Conservation (phyloP, 2,888 invertebrate species). For the Ormyrus thymus region DNA sequence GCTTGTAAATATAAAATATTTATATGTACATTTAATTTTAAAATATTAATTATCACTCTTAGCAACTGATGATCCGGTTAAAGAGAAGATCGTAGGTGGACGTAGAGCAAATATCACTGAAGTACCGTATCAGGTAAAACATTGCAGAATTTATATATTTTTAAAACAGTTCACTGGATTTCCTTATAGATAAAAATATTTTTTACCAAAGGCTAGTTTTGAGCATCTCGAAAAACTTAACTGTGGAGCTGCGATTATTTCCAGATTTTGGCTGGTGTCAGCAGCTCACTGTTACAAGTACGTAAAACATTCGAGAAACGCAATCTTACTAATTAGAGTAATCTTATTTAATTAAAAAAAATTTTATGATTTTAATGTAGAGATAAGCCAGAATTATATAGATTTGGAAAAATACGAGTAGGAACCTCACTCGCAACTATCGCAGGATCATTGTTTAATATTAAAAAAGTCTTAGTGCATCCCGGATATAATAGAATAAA, state of each 20-base stretch:
- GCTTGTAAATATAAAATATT: too few relatives aligned
- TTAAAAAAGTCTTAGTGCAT: constrained; percentile 8
- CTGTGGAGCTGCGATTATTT: not conserved
- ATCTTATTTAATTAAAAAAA: not conserved
- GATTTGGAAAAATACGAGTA: not conserved
- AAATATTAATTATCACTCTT: too few relatives aligned
- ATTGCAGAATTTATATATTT: not conserved
- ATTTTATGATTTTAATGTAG: too few relatives aligned
- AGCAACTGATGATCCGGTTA: not conserved
- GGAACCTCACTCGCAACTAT: not conserved
- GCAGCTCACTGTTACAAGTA: not conserved
- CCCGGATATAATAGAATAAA: not conserved
- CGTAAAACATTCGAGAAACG: not conserved
- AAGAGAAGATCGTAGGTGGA: not conserved
- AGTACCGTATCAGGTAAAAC: not conserved
- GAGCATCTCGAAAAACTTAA: not conserved
- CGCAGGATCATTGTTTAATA: not conserved
- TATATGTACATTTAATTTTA: too few relatives aligned
- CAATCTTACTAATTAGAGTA: not conserved
- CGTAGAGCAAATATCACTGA: not conserved
- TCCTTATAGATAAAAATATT: not conserved
- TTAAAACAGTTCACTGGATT: not conserved
- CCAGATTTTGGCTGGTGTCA: not conserved
- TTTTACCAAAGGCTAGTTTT: not conserved
- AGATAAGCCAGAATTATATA: too few relatives aligned